Evolutionary conservation across 2,888 invertebrate genomes (phyloP).

Genomic region (Lepidochitona cinerea): DNA sequence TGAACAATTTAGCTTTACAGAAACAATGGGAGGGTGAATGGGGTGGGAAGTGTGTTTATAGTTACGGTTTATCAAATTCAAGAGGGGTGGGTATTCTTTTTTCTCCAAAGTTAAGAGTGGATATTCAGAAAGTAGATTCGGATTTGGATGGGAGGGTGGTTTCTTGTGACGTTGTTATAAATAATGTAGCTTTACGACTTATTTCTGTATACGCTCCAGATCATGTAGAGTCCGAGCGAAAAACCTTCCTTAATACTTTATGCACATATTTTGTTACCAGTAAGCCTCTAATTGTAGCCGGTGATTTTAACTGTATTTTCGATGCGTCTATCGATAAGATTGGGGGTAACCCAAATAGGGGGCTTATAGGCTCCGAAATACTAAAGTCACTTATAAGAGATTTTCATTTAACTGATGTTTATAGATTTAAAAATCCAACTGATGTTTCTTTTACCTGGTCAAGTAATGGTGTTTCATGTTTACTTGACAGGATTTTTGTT

Average conservation of each 20-base stretch:
- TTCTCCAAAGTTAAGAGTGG: background rate
- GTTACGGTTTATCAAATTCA: background rate
- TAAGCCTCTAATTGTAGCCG: background rate
- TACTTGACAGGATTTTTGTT: slow-evolving; percentile 9
- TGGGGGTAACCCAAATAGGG: background rate
- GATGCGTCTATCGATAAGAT: background rate
- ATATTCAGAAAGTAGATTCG: background rate
- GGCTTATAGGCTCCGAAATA: background rate
- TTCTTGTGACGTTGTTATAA: background rate
- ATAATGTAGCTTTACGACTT: background rate
- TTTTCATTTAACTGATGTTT: slow-evolving; percentile 1
- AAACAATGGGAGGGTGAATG: no score
- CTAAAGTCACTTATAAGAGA: background rate
- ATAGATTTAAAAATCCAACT: background rate
- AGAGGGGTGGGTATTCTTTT: slow-evolving; percentile 1
- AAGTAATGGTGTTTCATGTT: background rate
- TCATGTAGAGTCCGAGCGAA: background rate
- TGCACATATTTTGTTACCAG: background rate
- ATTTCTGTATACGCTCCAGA: slow-evolving; percentile 9
- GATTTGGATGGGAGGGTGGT: slow-evolving; percentile 3
- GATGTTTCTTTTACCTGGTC: background rate
- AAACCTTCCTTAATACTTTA: background rate
- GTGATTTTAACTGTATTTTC: slow-evolving; percentile 11
- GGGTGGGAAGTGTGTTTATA: background rate
- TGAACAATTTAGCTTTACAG: background rate